These are phyloP conservation scores for Sebastes matsubarae DNA, from an alignment of 2,797 vertebrate genomes.

Conservation along the genomic window DNA sequence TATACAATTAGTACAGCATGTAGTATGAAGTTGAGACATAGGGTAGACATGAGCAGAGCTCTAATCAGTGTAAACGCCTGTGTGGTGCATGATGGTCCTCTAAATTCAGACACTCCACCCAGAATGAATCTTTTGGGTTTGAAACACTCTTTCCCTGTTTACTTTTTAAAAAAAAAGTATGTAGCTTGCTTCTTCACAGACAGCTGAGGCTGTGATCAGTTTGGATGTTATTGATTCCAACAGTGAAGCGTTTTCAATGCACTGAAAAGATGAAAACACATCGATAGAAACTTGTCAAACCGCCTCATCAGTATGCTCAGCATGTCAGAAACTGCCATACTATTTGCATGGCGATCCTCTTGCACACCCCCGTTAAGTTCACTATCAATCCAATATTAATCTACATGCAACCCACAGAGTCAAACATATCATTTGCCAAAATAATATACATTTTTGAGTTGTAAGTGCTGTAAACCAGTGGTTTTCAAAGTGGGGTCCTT, in stretches of 20 bases:
- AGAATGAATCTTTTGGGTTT: background rate
- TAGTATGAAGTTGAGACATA: background rate
- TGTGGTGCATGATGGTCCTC: background rate
- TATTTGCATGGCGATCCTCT: background rate
- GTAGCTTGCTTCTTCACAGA: background rate
- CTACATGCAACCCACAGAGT: background rate
- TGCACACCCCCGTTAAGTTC: too few relatives aligned
- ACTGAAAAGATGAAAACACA: background rate
- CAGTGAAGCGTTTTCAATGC: background rate
- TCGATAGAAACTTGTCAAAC: background rate
- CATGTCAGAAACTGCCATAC: background rate
- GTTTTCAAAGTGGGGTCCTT: too few relatives aligned
- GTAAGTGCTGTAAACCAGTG: too few relatives aligned
- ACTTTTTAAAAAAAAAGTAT: fast-evolving
- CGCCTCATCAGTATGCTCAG: background rate
- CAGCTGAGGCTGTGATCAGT: background rate
- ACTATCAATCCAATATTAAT: background rate
- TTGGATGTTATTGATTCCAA: background rate
- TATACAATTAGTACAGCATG: background rate
- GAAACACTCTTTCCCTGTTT: background rate
- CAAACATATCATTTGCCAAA: background rate
- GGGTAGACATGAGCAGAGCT: background rate
- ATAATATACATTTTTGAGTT: background rate
- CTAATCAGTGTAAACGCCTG: constrained; percentile 7
- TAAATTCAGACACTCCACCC: background rate